These are phyloP conservation scores for Synergus umbraculus DNA, from an alignment of 2,888 invertebrate genomes.

Conservation along the genomic window DNA sequence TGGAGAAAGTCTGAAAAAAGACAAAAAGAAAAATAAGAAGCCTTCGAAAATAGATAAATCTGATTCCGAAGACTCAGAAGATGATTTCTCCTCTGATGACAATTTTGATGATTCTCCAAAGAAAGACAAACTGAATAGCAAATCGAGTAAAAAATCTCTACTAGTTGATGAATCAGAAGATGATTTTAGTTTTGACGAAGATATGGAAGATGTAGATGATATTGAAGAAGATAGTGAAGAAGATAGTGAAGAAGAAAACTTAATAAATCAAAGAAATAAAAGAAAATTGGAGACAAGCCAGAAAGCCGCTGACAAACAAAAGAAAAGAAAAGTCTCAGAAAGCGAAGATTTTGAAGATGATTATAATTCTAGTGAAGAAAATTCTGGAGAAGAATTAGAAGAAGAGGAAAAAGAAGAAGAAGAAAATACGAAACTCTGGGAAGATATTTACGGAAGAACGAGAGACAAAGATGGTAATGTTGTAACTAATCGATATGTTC, in stretches of 20 bases:
- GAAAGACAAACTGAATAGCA: background rate
- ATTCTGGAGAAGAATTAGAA: constrained; percentile 44
- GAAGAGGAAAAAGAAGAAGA: constrained; percentile 50
- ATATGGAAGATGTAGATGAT: constrained; percentile 51
- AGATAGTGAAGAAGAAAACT: constrained; percentile 47
- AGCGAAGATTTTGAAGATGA: constrained; percentile 22
- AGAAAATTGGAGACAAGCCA: constrained; percentile 25
- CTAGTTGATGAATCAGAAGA: constrained; percentile 61
- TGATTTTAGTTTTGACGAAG: constrained; percentile 57
- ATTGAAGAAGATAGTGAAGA: constrained; percentile 51
- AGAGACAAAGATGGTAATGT: constrained; percentile 90
- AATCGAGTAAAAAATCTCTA: background rate
- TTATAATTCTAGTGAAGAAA: constrained; percentile 45
- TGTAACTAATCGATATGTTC: constrained; percentile 86
- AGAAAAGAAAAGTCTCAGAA: constrained; percentile 24
- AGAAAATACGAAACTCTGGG: constrained; percentile 79
- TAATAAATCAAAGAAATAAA: background rate
- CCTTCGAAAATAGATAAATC: background rate
- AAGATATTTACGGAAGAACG: constrained; percentile 96
- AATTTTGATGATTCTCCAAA: constrained; percentile 48
- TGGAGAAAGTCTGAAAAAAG: background rate
- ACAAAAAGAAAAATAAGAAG: background rate
- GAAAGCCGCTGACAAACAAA: background rate
- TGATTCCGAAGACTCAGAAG: background rate
- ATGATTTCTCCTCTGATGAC: constrained; percentile 33